Base-by-base conservation (phyloP, 2,797 vertebrate genomes). In the Echeneis naucrates region DNA sequence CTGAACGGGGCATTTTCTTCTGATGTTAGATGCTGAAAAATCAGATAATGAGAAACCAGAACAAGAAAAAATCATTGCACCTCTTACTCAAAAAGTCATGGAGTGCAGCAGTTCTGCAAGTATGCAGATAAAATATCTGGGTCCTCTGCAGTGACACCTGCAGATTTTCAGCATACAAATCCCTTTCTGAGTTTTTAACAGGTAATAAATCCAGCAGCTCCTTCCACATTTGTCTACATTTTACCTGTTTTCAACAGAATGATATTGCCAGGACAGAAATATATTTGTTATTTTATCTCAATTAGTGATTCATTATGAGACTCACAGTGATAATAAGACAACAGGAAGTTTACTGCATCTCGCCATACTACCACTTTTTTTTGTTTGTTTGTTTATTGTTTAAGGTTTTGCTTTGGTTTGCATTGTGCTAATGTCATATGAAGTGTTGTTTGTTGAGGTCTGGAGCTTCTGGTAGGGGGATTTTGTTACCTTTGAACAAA, bases 31-130 rank as follows among this genome's bases (percentile, higher is more conserved):
- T 5, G 24, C 26, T 3, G 26, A 40, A 17, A 33, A 55, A 66
- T 37, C 19, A 71, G n/a, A 58, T 3, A 38, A 27, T 21, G 27
- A 62, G 27, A 48, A 52, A 48, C 35, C 42, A 7, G 11, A 59
- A 27, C 8, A n/a, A 21, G 53, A 50, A 56, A 33, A 68, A 72
- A 58, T 12, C 4, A 19, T 2, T 19, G 13, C 21, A 51, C 17
- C 33, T 33, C 53, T 79, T 64, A 26, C 68, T 75, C 54, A 75
- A 44, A 61, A 42, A 45, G 54, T 17, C 64, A 50, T 13, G 26
- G 16, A 50, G 32, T 45, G 35, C 69, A 51, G 82, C 64, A 42
- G 44, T 70, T 74, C 44, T 78, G 68, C 72, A 75, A 68, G 47
- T 42, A 9, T 56, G 69, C 50, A 77, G 26, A 72, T 67, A 72